A percentile compares a stretch with the other conserved stretches of the same genome.
phyloP scores from a whole-genome alignment of 2,113 vertebrate species.

The Typhlomys cinereus region DNA sequence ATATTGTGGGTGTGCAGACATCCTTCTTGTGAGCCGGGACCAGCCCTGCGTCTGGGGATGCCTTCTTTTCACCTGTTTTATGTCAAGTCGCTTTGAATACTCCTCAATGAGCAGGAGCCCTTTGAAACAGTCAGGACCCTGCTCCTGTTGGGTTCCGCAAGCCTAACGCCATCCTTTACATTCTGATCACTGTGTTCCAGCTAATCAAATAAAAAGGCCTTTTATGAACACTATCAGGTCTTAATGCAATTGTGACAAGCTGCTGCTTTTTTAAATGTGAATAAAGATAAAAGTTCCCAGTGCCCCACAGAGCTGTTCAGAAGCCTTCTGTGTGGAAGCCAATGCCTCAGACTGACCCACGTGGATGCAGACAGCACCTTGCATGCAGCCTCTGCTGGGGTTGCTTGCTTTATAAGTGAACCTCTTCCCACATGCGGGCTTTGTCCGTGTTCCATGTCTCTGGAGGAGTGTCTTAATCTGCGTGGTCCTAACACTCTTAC shows the following conservation, averaged over 20 bases:
- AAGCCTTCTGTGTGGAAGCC: background rate
- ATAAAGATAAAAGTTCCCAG: background rate
- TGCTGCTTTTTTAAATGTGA: constrained; percentile 1
- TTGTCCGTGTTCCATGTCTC: background rate
- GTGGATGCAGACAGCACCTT: too few species aligned
- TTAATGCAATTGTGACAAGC: background rate
- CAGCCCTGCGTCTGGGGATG: background rate
- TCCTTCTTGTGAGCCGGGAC: background rate
- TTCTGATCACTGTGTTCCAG: background rate
- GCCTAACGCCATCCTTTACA: constrained; percentile 39
- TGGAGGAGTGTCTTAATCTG: background rate
- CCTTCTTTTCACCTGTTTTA: background rate
- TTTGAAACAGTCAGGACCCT: constrained; percentile 40
- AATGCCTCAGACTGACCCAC: background rate
- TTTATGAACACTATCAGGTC: constrained; percentile 34
- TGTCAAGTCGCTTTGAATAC: constrained; percentile 19
- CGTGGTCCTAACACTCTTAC: background rate
- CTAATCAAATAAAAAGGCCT: constrained; percentile 50
- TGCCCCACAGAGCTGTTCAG: background rate
- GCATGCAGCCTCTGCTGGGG: background rate
- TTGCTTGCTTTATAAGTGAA: background rate
- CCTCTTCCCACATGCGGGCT: background rate
- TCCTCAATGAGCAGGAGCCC: background rate
- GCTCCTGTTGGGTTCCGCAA: constrained; percentile 10
- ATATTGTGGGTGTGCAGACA: background rate